These are phyloP conservation scores for Drosophila prolongata DNA, from an alignment of 2,888 invertebrate genomes.

Conservation along the genomic window DNA sequence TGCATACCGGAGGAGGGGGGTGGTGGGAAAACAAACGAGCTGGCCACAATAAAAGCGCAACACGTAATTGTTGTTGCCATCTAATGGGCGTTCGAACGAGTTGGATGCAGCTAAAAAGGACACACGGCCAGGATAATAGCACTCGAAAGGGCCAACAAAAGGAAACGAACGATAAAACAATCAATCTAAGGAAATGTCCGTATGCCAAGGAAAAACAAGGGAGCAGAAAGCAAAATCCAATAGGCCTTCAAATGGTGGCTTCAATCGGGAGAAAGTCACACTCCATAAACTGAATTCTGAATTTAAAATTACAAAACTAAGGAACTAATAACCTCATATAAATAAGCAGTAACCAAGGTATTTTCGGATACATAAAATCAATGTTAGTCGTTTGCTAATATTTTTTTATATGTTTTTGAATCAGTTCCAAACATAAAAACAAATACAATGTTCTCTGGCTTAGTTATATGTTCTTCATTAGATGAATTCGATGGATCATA, in stretches of 20 bases:
- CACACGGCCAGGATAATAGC: conserved; percentile 6
- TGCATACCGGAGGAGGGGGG: conserved; percentile 23
- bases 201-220: too few species aligned
- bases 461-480: too few species aligned
- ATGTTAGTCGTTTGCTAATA: too few species aligned
- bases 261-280: neutral
- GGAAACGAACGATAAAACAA: conserved; percentile 15
- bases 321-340: too few species aligned
- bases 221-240: neutral
- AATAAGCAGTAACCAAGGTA: too few species aligned
- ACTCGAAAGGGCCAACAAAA: conserved; percentile 2
- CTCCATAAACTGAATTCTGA: too few species aligned
- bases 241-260: neutral
- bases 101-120: neutral
- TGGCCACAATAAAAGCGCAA: conserved; percentile 68
- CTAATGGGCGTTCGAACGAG: conserved; percentile 15
- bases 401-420: too few species aligned
- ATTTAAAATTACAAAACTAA: too few species aligned
- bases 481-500: too few species aligned
- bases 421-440: too few species aligned
- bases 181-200: neutral
- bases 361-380: too few species aligned
- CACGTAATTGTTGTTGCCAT: conserved; percentile 64
- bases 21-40: conserved; percentile 1
- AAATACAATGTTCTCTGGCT: too few species aligned